phyloP scores from a whole-genome alignment of 2,888 invertebrate species.

The Conus canariensis region DNA sequence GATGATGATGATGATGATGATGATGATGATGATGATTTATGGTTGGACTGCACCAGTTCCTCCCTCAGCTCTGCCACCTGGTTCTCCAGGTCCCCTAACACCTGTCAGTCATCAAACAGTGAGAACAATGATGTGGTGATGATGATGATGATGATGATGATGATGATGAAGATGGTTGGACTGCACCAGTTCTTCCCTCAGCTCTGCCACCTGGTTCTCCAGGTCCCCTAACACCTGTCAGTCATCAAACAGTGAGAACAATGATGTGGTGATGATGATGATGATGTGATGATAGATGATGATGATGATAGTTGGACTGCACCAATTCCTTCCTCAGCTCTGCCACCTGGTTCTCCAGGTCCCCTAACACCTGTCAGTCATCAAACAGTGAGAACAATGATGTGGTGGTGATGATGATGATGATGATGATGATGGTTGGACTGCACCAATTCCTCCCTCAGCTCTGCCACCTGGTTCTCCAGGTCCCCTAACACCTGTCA shows the following conservation, averaged over 20 bases:
- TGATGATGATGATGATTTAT: too few relatives aligned
- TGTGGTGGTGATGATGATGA: too few relatives aligned
- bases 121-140: too few relatives aligned
- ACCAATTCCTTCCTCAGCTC: slow-evolving; percentile 55
- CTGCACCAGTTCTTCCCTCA: slow-evolving; percentile 75
- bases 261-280: too few relatives aligned
- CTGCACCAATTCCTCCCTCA: slow-evolving; percentile 75
- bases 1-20: too few relatives aligned
- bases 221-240: slow-evolving; percentile 30
- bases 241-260: too few relatives aligned
- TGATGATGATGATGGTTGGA: slow-evolving; percentile 64
- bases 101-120: slow-evolving; percentile 52
- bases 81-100: slow-evolving; percentile 64
- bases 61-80: slow-evolving; percentile 65
- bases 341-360: slow-evolving; percentile 65
- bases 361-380: slow-evolving; percentile 61
- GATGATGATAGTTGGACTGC: too few relatives aligned
- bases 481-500: slow-evolving; percentile 30
- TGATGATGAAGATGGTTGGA: slow-evolving; percentile 64
- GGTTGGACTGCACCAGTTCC: too few relatives aligned
- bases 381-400: too few relatives aligned
- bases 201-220: slow-evolving; percentile 66
- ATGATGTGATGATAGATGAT: too few relatives aligned
- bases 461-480: slow-evolving; percentile 66
- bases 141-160: too few relatives aligned